Percentiles rank a stretch among this genome's conserved stretches.
phyloP scores from a whole-genome alignment of 1,140 invertebrate genomes.

The Atopsyche davidsoni region DNA sequence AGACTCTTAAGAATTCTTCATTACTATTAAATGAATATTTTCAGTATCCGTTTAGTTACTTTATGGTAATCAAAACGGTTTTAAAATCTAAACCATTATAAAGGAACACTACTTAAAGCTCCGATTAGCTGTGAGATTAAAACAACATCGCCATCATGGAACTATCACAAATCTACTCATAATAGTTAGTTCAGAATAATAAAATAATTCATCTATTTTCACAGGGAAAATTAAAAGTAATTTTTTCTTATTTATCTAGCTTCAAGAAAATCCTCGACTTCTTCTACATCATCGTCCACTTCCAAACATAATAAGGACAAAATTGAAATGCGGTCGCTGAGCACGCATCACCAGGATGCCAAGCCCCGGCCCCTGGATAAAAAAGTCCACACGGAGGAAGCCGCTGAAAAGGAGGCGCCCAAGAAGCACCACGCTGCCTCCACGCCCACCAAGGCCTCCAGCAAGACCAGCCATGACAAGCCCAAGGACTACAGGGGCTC shows the following conservation, averaged over 20 bases:
- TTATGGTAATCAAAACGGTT: no score
- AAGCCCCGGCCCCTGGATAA: conserved; percentile 3
- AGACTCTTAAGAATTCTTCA: no score
- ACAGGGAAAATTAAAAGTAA: not conserved
- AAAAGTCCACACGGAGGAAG: no score
- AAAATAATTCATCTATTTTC: conserved; percentile 1
- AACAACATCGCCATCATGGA: no score
- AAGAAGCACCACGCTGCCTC: conserved; percentile 6
- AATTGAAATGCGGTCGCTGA: conserved; percentile 46
- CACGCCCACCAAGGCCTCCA: not conserved
- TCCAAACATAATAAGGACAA: conserved; percentile 42
- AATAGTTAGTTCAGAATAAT: not conserved
- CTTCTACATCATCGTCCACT: conserved; percentile 19
- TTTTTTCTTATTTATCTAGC: conserved; percentile 31
- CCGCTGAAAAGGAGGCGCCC: no score
- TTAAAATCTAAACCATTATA: no score
- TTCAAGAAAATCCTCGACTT: no score
- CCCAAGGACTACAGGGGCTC: not conserved
- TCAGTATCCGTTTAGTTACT: no score
- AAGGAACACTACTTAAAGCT: no score
- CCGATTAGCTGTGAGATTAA: no score
- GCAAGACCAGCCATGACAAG: conserved; percentile 5
- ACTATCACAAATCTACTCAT: no score
- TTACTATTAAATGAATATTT: no score
- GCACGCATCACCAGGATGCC: conserved; percentile 27